These are phyloP conservation scores for Morone chrysops DNA, from an alignment of 2,113 vertebrate species.

Conservation along the genomic window DNA sequence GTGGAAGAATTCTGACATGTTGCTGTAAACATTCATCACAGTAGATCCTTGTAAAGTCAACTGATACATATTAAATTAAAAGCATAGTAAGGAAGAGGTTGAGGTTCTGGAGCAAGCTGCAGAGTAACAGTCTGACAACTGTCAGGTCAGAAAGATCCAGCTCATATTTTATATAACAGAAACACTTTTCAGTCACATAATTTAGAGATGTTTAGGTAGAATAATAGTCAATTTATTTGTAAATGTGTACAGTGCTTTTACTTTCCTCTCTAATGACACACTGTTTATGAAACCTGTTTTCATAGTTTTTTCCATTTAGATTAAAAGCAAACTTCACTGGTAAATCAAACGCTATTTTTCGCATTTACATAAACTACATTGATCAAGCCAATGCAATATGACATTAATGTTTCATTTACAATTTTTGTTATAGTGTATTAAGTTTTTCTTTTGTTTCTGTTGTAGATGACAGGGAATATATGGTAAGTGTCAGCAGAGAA, in stretches of 20 bases:
- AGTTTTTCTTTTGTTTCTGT: neutral
- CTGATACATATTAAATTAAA: neutral
- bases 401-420: neutral
- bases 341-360: neutral
- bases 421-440: neutral
- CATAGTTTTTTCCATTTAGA: neutral
- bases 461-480: neutral
- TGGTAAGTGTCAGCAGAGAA: neutral
- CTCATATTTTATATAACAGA: neutral
- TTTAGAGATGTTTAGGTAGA: neutral
- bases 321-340: neutral
- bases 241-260: neutral
- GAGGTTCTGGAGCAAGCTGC: neutral
- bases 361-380: neutral
- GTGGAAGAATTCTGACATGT: neutral
- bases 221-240: too few species aligned
- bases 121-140: neutral
- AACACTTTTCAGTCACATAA: neutral
- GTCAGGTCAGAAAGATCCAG: neutral
- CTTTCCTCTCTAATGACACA: neutral
- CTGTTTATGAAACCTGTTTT: neutral
- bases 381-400: neutral
- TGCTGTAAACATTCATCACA: neutral
- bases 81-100: neutral
- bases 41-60: neutral